These are phyloP conservation scores for Petrolisthes cinctipes DNA, from an alignment of 2,888 invertebrate genomes.

Conservation along the genomic window DNA sequence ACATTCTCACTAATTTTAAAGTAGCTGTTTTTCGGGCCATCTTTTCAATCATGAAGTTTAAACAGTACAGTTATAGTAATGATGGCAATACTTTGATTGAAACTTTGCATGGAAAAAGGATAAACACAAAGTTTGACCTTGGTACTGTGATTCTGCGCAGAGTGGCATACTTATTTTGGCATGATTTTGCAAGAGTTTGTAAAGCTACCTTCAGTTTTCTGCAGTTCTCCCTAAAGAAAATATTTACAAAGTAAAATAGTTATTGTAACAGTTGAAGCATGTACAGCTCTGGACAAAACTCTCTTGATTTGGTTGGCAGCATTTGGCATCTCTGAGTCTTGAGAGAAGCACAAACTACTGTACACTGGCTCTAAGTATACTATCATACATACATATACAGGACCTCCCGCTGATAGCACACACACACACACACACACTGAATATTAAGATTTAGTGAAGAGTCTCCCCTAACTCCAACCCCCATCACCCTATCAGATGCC, in stretches of 20 bases:
- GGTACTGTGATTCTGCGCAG: not conserved
- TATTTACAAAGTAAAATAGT: not conserved
- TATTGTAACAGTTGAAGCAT: too few relatives aligned
- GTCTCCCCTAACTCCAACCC: too few relatives aligned
- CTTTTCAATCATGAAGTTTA: not conserved
- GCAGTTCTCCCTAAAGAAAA: not conserved
- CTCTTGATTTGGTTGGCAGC: too few relatives aligned
- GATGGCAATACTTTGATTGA: not conserved
- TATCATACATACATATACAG: too few relatives aligned
- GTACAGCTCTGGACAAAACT: too few relatives aligned
- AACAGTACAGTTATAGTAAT: not conserved
- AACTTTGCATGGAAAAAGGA: not conserved
- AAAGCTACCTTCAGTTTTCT: not conserved
- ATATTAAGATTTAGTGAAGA: too few relatives aligned
- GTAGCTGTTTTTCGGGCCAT: not conserved
- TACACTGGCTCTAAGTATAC: too few relatives aligned
- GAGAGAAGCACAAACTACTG: too few relatives aligned
- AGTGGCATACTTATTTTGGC: not conserved
- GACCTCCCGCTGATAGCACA: too few relatives aligned
- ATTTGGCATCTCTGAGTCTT: too few relatives aligned
- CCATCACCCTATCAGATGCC: too few relatives aligned
- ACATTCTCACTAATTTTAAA: not conserved
- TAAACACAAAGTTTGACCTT: not conserved
- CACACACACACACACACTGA: too few relatives aligned
- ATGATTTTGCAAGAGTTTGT: not conserved